phyloP scores from a whole-genome alignment of 1,140 invertebrate species.

The Zaprionus taronus region DNA sequence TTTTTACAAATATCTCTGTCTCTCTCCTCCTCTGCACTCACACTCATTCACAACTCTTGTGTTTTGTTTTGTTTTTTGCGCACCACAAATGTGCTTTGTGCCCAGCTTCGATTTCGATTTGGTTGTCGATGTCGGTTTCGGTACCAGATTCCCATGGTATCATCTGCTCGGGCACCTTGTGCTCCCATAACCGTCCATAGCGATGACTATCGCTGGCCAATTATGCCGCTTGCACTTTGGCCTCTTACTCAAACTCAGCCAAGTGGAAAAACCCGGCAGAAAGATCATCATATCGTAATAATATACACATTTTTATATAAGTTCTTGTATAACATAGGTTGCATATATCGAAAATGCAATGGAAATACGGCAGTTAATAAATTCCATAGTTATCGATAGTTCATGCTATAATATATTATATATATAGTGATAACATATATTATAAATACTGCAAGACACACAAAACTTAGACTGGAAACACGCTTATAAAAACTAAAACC shows the following conservation, averaged over 20 bases:
- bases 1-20: constrained; percentile 61
- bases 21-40: not conserved
- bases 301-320: not conserved
- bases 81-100: not conserved
- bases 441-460: too few relatives aligned
- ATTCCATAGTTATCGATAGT: too few relatives aligned
- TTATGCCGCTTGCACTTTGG: constrained; percentile 28
- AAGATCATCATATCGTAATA: not conserved
- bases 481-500: too few relatives aligned
- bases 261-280: constrained; percentile 12
- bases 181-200: constrained; percentile 2
- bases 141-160: not conserved
- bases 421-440: too few relatives aligned
- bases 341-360: too few relatives aligned
- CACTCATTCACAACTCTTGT: not conserved
- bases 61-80: constrained; percentile 4
- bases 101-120: constrained; percentile 5
- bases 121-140: too few relatives aligned
- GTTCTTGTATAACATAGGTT: too few relatives aligned
- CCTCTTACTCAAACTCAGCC: constrained; percentile 63
- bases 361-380: too few relatives aligned
- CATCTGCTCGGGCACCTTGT: not conserved
- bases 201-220: not conserved
- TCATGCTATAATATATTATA: too few relatives aligned
- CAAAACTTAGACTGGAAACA: too few relatives aligned